Conservation (phyloP, 2,113 vertebrate genomes). For the Aplodontia rufa region DNA sequence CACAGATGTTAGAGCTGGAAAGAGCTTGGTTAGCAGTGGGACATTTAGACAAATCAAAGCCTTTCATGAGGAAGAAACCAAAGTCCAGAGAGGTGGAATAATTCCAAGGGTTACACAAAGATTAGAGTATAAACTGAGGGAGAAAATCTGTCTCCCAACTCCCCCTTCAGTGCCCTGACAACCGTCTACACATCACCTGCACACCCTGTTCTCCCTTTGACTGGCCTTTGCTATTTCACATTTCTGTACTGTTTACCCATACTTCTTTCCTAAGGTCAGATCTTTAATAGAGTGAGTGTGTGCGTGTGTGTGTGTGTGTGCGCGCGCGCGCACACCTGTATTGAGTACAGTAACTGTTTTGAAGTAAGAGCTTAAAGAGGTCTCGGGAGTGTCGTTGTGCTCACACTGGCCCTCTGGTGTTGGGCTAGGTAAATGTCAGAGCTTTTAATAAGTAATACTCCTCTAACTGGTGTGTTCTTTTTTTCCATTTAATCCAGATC, state of each 20-base stretch:
- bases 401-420: neutral
- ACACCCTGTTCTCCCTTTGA: neutral
- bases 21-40: neutral
- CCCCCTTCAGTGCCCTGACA: neutral
- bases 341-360: neutral
- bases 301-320: too few species aligned
- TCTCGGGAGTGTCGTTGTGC: neutral
- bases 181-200: neutral
- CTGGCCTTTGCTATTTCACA: neutral
- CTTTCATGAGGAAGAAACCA: neutral
- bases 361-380: neutral
- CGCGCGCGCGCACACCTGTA: neutral
- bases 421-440: neutral
- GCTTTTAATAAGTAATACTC: neutral
- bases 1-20: neutral
- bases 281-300: too few species aligned
- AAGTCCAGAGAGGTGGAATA: neutral
- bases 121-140: neutral
- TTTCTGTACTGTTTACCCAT: neutral
- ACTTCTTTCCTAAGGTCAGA: neutral
- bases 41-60: neutral
- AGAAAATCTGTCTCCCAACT: neutral
- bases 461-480: neutral
- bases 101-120: neutral
- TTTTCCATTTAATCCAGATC: neutral